Evolutionary conservation across 2,888 invertebrate species (phyloP).

Genomic region (Acanthosepion lycidas): DNA sequence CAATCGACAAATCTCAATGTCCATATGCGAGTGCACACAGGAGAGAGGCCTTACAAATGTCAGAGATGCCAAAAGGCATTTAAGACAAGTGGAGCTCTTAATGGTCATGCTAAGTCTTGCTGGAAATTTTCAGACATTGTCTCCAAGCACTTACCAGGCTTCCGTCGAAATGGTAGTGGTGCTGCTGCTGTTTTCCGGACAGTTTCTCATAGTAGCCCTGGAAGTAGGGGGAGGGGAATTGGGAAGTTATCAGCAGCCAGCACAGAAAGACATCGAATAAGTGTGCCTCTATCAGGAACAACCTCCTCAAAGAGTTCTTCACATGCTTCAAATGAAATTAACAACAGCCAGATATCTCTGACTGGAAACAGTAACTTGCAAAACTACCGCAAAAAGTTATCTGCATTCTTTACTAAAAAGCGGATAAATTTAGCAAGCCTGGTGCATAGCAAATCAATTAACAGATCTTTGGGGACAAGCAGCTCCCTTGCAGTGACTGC

Average conservation of each 20-base stretch:
- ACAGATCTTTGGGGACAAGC: neutral
- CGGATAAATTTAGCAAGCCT: neutral
- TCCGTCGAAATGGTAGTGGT: neutral
- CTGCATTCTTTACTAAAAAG: neutral
- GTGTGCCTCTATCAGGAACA: neutral
- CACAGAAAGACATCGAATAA: neutral
- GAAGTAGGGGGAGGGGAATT: neutral
- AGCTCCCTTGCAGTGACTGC: neutral
- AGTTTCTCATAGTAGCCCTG: neutral
- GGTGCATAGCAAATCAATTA: neutral
- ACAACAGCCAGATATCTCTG: too few species aligned
- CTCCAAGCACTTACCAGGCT: neutral
- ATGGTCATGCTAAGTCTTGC: conserved; percentile 35
- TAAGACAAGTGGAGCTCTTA: conserved; percentile 40
- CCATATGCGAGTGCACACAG: conserved; percentile 18
- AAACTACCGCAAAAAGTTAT: conserved; percentile 35
- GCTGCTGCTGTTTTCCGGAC: neutral
- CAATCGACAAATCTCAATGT: conserved; percentile 34
- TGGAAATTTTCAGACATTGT: conserved; percentile 24
- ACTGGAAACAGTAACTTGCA: neutral
- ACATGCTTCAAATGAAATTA: neutral
- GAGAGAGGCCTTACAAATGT: conserved; percentile 35
- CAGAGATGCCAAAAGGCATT: conserved; percentile 33
- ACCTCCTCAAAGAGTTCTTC: neutral
- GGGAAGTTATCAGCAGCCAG: neutral